Base-by-base conservation (phyloP, 1,140 invertebrate species). In the Diorhabda sublineata region DNA sequence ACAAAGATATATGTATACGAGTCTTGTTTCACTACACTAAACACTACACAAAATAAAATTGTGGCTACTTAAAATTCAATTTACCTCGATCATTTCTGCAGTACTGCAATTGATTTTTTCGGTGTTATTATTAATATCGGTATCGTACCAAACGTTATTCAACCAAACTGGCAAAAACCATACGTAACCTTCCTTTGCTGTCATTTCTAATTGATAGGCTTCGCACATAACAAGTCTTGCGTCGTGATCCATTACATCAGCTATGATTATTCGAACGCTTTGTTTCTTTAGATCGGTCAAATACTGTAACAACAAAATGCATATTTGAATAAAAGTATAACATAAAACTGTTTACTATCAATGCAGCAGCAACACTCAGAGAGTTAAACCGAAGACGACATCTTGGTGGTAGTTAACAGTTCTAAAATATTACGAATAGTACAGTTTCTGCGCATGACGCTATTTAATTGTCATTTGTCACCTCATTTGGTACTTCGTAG, bases 81-180 rank as follows among this genome's bases (percentile, higher is more conserved):
- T 75, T 75, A 85, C 84, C 76, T 84, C 79, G 42, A 83, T 80
- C 88, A 92, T 91, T 77, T 90, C 83, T 3, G 75, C 72, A 2
- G 85, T 88, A 2, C 84, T 87, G 76, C 91, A 93, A 3, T 85
- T 83, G 7, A 90, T 83, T 8, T 74, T 77, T 71, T 86, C 84
- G 5, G 79, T 83, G 3, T 74, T 66, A 73, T 89, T 88, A 72
- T 86, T 86, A 61, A 80, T 81, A 70, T 88, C 85, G 0, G 87
- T 89, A 71, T 92, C 85, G 76, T 87, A 89, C 90, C 90, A 92
- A 66, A 87, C 81, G 4, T 81, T 76, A 3, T 83, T 80, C 2
- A 92, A 85, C 91, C 91, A 93, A 2, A 85, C 80, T 0, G 92
- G 92, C 26, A 95, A 79, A 75, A 95, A 94, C 93, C 93, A 95